Evolutionary conservation across 2,888 invertebrate genomes (phyloP), one percentile per base, ranked within the genome.

Genomic region (Phytoseiulus persimilis): DNA sequence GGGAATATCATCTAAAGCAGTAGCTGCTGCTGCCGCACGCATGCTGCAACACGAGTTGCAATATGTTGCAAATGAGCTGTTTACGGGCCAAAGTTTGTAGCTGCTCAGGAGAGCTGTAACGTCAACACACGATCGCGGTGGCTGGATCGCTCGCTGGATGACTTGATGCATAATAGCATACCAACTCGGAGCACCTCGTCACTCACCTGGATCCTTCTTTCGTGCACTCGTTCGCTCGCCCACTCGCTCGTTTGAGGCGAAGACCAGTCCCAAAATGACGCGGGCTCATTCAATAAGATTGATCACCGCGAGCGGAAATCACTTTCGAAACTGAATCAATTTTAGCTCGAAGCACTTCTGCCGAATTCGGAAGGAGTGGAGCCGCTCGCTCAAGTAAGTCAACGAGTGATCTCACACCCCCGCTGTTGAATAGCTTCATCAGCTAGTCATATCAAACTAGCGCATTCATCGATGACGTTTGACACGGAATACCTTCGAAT

Each of bases 1-100:
- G 18, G 65, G 18, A 65, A 65, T 65, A 83, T 83, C 32, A 33
- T 33, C 83, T 18, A 33, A 9, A 83, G 6, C 83, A 2, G 83
- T 31, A 28, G 31, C 83, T 11, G 83, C n/a, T 23, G 83, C 83
- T 23, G n/a, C n/a, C n/a, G 83, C 83, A 83, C 39, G 83, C 83
- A 83, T 65, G 65, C 65, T 65, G 45, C 87, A 87, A 11, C 87
- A 87, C 39, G 39, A 39, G 87, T 45, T 87, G 87, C 87, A 87
- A 87, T 87, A 87, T 87, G 45, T 87, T 87, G 87, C 87, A 87
- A 87, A 87, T 87, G 87, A 87, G 87, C 31, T 87, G 87, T 87
- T 31, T 87, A 39, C 87, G 32, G 87, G 39, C 32, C 45, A n/a
- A 32, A 39, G 87, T 87, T 87, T 87, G 45, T 45, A 28, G 32